Evolutionary conservation across 2,113 vertebrate species (phyloP), one percentile per base, ranked within the genome.

Genomic region (Mirounga angustirostris): DNA sequence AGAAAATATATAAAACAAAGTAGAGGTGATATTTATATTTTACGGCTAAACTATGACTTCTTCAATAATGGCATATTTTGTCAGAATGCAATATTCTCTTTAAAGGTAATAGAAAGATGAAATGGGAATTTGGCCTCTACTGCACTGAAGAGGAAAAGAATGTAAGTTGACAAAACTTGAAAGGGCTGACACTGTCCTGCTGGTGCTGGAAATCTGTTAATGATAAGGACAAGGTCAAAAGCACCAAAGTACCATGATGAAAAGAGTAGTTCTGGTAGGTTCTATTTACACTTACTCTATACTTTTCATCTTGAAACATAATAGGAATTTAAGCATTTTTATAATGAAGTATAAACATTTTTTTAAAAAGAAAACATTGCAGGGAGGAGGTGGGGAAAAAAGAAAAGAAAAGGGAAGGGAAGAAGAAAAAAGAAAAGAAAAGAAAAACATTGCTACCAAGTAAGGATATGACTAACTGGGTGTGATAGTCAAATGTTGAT

Each of bases 291-390:
- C 50, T 76, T 19, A 61, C 40, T 52, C 58, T 82, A 40, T 43
- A 58, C 46, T 69, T 74, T 82, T 87, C 43, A 58, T 46, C 63
- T 94, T 84, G 79, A 46, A 69, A 71, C 43, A 52, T 87, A 92
- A 81, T 43, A 50, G 78, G 76, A 83, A 76, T 93, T 69, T 65
- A 82, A 90, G 28, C 63, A 56, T 86, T 59, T 94, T 94, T 80
- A 63, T 63, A 78, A 84, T 22, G 85, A 80, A 85, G n/a, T n/a
- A 52, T 56, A 85, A 79, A 54, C 46, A 58, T 63, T 54, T 76
- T 71, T 69, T 21, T 14, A n/a, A 69, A 52, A 52, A 22, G 63
- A 79, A 80, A 28, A 76, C 40, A 67, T 69, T 67, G 22, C 7
- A 4, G 67, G 33, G 33, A 21, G 67, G 33, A 69, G 67, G 33